Conservation (phyloP, 2,113 vertebrate species). For the Proterorhinus semilunaris region DNA sequence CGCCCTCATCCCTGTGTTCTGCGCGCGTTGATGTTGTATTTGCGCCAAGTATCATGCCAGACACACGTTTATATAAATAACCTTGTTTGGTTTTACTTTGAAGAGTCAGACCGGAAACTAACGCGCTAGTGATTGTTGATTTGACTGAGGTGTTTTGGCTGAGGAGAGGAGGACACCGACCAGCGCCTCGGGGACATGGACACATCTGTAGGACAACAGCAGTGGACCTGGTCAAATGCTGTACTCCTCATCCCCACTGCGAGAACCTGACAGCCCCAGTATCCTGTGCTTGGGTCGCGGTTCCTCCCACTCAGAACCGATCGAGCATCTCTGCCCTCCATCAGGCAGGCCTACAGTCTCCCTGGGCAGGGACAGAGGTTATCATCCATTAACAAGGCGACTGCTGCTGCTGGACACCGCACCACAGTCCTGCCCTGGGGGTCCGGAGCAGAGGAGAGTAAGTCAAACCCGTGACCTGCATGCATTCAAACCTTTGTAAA, state of each 20-base stretch:
- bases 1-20: no score
- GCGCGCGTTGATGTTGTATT: no score
- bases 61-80: no score
- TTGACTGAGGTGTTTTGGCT: constrained; percentile 14
- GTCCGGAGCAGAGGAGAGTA: background rate
- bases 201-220: constrained; percentile 25
- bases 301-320: background rate
- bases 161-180: constrained; percentile 20
- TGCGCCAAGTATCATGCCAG: no score
- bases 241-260: constrained; percentile 23
- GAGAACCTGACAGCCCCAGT: background rate
- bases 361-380: constrained; percentile 1
- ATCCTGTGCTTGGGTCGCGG: background rate
- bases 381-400: constrained; percentile 7
- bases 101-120: constrained; percentile 13
- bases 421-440: background rate
- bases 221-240: constrained; percentile 45
- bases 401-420: background rate
- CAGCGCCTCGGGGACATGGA: constrained; percentile 45
- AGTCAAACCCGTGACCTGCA: constrained; percentile 20
- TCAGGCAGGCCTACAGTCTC: constrained; percentile 31
- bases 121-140: accelerated
- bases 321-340: background rate
- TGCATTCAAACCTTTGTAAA: background rate
- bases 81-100: constrained; percentile 50